A percentile compares a stretch with the other conserved stretches of the same genome.
phyloP scores from a whole-genome alignment of 2,888 invertebrate genomes.

The Metacarcinus magister region DNA sequence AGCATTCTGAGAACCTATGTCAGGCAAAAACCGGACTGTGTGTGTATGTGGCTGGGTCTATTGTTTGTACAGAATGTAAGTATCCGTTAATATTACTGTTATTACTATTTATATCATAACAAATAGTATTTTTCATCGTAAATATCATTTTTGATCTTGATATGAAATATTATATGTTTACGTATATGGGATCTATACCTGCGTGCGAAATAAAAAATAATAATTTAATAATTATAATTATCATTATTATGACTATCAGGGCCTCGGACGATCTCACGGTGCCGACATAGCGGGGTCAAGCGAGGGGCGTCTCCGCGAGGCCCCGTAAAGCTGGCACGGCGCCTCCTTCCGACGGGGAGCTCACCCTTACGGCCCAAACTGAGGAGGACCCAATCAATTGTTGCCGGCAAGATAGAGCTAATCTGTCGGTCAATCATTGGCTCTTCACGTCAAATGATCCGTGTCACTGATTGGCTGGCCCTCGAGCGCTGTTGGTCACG shows the following conservation, averaged over 20 bases:
- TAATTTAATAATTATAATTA: background rate
- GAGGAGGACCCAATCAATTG: constrained; percentile 22
- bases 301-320: background rate
- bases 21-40: too few species aligned
- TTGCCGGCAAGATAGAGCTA: constrained; percentile 20
- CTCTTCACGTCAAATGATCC: constrained; percentile 66
- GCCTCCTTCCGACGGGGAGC: background rate
- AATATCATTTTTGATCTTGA: too few species aligned
- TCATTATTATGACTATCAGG: background rate
- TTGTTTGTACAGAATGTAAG: too few species aligned
- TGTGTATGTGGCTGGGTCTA: too few species aligned
- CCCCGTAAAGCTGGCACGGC: background rate
- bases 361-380: constrained; percentile 17
- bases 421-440: constrained; percentile 68
- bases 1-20: too few species aligned
- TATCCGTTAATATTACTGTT: background rate
- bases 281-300: background rate
- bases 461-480: constrained; percentile 61
- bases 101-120: too few species aligned
- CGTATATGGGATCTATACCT: too few species aligned
- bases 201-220: too few species aligned
- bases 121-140: too few species aligned
- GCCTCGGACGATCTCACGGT: background rate
- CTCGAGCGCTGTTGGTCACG: constrained; percentile 43
- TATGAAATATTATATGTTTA: too few species aligned